phyloP scores from a whole-genome alignment of 2,888 invertebrate species.

The Conomelus anceps region DNA sequence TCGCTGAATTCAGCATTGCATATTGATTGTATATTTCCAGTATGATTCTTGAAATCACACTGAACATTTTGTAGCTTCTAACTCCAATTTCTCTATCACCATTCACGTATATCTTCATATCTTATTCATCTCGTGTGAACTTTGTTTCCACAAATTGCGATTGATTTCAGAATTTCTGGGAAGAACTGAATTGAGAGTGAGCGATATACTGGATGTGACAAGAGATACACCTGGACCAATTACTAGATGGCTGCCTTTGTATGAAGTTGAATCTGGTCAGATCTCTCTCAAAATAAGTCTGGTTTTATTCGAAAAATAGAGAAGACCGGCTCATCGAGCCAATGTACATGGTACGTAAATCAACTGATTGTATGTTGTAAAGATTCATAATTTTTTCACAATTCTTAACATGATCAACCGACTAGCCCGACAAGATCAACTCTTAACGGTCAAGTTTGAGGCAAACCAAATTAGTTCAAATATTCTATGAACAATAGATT shows the following conservation, averaged over 20 bases:
- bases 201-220: constrained; percentile 54
- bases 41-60: no score
- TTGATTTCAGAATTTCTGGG: constrained; percentile 60
- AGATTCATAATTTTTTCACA: no score
- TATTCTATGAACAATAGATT: no score
- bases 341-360: background rate
- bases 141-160: background rate
- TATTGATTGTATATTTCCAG: no score
- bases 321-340: background rate
- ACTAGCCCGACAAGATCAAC: no score
- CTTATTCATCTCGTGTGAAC: background rate
- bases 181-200: constrained; percentile 58
- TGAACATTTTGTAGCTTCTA: no score
- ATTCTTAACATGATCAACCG: no score
- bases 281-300: constrained; percentile 63
- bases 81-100: background rate
- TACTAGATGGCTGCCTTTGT: constrained; percentile 55
- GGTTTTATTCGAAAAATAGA: constrained; percentile 48
- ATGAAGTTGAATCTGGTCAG: constrained; percentile 63
- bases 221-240: constrained; percentile 55
- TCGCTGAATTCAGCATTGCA: no score
- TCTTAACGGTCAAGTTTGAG: no score
- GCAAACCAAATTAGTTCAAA: no score
- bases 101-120: constrained; percentile 6
- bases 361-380: no score